phyloP scores from a whole-genome alignment of 2,797 vertebrate genomes.

The Sebastes kiyomatsui region DNA sequence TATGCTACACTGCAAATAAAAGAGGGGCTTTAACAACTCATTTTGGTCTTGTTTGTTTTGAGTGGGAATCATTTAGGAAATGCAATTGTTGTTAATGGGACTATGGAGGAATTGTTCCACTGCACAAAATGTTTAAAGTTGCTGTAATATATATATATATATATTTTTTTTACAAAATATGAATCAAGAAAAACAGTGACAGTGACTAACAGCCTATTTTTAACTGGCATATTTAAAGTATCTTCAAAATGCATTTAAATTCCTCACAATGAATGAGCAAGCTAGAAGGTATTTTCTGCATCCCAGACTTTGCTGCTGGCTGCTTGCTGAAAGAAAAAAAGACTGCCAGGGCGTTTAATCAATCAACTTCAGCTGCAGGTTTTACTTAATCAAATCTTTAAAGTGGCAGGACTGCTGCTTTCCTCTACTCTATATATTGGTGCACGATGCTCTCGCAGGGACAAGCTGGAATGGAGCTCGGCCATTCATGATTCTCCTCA shows the following conservation, averaged over 20 bases:
- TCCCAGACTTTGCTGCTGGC: constrained; percentile 32
- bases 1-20: constrained; percentile 20
- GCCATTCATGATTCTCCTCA: neutral
- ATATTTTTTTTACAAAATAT: neutral
- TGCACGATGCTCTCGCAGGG: constrained; percentile 15
- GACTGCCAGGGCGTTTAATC: constrained; percentile 60
- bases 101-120: neutral
- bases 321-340: constrained; percentile 29
- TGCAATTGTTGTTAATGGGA: neutral
- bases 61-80: neutral
- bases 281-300: constrained; percentile 23
- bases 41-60: neutral
- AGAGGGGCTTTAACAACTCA: neutral
- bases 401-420: constrained; percentile 59
- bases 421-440: constrained; percentile 8
- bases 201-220: neutral
- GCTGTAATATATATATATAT: neutral
- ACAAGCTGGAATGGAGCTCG: constrained; percentile 24
- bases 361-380: constrained; percentile 71
- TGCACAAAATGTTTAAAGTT: neutral
- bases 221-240: neutral
- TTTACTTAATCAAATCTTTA: constrained; percentile 74
- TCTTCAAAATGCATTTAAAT: constrained; percentile 16
- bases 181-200: neutral
- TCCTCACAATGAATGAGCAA: constrained; percentile 13